Conservation (phyloP, 2,797 vertebrate genomes). For the Petrocephalus schoutedeni region DNA sequence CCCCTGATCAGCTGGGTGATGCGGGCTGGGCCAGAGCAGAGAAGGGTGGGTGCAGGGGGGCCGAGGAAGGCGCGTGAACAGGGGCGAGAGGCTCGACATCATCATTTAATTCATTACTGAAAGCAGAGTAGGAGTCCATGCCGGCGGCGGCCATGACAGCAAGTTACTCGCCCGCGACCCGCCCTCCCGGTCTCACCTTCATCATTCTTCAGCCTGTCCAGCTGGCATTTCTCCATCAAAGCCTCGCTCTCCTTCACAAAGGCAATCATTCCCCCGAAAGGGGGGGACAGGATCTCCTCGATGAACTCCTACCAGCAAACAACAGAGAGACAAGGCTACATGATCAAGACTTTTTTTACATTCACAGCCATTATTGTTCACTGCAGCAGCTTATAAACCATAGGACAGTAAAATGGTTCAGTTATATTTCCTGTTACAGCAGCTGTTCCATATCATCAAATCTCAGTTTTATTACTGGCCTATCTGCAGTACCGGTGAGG, state of each 20-base stretch:
- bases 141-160: neutral
- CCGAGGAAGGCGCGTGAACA: neutral
- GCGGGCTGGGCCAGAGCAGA: slow-evolving; percentile 53
- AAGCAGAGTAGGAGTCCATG: neutral
- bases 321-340: neutral
- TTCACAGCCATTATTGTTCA: neutral
- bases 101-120: neutral
- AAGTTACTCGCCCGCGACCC: neutral
- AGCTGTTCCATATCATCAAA: neutral
- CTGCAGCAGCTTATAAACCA: neutral
- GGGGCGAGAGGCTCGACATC: neutral
- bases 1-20: slow-evolving; percentile 81
- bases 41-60: neutral
- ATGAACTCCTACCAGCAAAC: slow-evolving; percentile 77
- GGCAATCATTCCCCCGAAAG: slow-evolving; percentile 84
- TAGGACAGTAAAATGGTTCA: neutral
- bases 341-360: neutral
- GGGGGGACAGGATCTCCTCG: slow-evolving; percentile 80
- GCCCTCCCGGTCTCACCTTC: slow-evolving; percentile 62
- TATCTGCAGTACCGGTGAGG: neutral
- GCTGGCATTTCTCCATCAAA: slow-evolving; percentile 79
- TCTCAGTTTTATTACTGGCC: neutral
- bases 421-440: neutral
- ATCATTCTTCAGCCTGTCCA: slow-evolving; percentile 78
- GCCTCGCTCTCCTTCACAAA: slow-evolving; percentile 88